Conservation (phyloP, 2,113 vertebrate genomes). For the Anolis sagrei region DNA sequence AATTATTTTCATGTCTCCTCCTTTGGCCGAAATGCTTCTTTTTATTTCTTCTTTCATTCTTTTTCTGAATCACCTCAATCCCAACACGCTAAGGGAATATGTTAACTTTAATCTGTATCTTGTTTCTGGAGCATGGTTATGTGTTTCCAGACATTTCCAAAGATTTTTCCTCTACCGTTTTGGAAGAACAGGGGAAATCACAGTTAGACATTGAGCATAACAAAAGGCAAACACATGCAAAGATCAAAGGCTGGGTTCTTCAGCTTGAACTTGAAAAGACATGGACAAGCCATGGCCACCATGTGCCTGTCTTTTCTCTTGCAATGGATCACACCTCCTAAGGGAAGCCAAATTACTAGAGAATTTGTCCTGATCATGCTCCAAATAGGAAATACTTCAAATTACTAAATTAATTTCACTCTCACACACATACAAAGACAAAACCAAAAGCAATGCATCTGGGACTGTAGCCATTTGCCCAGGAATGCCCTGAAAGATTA, state of each 20-base stretch:
- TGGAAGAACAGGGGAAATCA: background rate
- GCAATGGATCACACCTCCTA: background rate
- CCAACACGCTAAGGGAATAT: background rate
- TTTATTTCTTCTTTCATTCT: background rate
- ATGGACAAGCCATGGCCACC: background rate
- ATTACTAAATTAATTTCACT: background rate
- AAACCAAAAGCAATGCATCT: background rate
- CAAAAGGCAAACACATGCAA: slow-evolving; percentile 17
- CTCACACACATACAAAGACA: background rate
- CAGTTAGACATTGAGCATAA: slow-evolving; percentile 6
- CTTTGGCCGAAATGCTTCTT: slow-evolving; percentile 6
- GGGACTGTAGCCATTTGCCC: background rate
- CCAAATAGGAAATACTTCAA: background rate
- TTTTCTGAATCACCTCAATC: background rate
- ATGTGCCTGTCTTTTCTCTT: background rate
- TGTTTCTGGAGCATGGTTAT: background rate
- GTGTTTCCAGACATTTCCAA: background rate
- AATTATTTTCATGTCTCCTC: slow-evolving; percentile 30
- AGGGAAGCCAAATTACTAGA: background rate
- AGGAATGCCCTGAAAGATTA: background rate
- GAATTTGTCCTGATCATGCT: background rate
- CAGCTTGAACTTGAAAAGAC: slow-evolving; percentile 30
- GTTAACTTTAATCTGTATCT: background rate
- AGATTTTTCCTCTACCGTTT: background rate
- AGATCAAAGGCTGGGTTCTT: slow-evolving; percentile 22